phyloP scores from a whole-genome alignment of 92 coral and sea anemone species.

The Bergia sp. region DNA sequence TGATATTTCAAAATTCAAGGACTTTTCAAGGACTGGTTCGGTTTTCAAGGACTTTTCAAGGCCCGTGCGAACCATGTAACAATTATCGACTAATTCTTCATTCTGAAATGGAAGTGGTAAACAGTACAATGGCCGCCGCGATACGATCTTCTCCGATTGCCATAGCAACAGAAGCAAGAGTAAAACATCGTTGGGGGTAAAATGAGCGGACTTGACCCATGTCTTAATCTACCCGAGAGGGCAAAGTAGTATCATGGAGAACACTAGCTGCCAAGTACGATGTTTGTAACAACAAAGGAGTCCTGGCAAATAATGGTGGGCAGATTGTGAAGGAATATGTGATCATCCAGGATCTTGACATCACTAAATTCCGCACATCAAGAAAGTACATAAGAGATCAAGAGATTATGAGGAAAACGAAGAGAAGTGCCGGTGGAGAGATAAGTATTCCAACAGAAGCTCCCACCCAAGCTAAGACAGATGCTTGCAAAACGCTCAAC shows the following conservation, averaged over 20 bases:
- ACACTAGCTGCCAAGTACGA: conserved; percentile 44
- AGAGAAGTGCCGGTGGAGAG: conserved; percentile 63
- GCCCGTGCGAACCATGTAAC: too few species aligned
- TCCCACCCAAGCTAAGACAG: conserved; percentile 22
- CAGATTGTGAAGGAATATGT: conserved; percentile 59
- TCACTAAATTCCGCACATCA: conserved; percentile 48
- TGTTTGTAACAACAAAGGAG: conserved; percentile 48
- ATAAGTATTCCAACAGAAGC: conserved; percentile 59
- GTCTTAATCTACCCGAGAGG: too few species aligned
- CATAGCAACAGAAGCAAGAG: too few species aligned
- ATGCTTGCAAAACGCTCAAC: conserved; percentile 43
- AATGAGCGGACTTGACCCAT: too few species aligned
- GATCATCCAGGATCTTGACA: conserved; percentile 39
- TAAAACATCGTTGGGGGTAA: too few species aligned
- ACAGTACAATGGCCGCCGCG: too few species aligned
- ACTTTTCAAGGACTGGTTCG: too few species aligned
- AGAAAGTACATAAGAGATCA: not conserved
- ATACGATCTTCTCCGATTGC: too few species aligned
- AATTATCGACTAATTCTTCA: too few species aligned
- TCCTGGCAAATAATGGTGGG: conserved; percentile 57
- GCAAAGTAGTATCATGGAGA: conserved; percentile 45
- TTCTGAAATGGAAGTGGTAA: too few species aligned
- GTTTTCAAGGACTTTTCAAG: too few species aligned
- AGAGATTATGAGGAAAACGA: conserved; percentile 47
- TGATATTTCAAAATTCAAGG: too few species aligned